phyloP scores from a whole-genome alignment of 2,113 vertebrate species.

The Sceloporus tristichus region DNA sequence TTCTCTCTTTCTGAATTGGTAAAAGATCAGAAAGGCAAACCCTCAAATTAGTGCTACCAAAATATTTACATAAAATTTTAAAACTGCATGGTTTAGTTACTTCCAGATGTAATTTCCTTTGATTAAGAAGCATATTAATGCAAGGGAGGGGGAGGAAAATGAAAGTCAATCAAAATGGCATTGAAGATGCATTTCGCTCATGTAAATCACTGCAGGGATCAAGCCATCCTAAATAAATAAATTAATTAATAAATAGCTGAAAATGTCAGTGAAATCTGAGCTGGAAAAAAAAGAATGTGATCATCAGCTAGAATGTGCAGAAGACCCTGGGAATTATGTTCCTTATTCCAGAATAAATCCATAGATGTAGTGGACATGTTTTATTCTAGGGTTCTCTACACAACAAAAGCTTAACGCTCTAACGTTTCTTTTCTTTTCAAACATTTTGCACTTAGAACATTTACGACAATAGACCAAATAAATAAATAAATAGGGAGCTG shows the following conservation, averaged over 20 bases:
- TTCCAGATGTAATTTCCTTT: slow-evolving; percentile 53
- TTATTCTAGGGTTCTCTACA: background rate
- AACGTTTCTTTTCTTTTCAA: background rate
- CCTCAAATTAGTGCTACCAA: slow-evolving; percentile 56
- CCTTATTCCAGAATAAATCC: background rate
- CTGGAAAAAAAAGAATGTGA: background rate
- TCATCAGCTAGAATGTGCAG: background rate
- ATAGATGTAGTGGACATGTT: background rate
- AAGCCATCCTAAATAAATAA: background rate
- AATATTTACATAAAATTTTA: slow-evolving; percentile 68
- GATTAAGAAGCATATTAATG: slow-evolving; percentile 69
- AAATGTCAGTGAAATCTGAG: background rate
- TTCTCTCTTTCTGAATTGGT: background rate
- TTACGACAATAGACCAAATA: background rate
- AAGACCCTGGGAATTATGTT: background rate
- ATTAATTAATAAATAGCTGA: background rate
- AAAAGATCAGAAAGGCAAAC: slow-evolving; percentile 32
- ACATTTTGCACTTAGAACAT: background rate
- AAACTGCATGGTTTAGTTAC: slow-evolving; percentile 56
- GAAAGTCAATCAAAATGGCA: slow-evolving; percentile 61
- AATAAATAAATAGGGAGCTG: slow-evolving; percentile 1
- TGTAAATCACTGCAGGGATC: slow-evolving; percentile 44
- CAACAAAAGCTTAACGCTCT: background rate
- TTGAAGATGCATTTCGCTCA: slow-evolving; percentile 61
- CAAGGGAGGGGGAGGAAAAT: slow-evolving; percentile 31